Conservation (phyloP, 2,797 vertebrate genomes). For the Pterois miles region DNA sequence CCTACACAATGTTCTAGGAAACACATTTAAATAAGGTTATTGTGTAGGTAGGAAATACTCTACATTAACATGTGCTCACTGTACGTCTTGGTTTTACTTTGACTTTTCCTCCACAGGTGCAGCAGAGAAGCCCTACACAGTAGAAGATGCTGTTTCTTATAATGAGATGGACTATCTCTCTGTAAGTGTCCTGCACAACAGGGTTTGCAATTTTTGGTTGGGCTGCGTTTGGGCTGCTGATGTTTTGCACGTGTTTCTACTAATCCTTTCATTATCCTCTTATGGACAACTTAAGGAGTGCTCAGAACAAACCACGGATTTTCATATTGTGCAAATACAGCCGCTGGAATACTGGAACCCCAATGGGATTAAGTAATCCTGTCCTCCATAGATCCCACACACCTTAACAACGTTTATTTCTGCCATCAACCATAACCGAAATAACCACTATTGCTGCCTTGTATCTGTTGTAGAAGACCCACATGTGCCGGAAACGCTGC, state of each 20-base stretch:
- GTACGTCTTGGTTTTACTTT: neutral
- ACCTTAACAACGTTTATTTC: neutral
- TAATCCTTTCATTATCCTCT: neutral
- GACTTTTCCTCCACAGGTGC: conserved; percentile 84
- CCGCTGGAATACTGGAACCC: too few species aligned
- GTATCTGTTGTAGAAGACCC: too few species aligned
- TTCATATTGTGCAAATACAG: neutral
- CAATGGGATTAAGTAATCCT: too few species aligned
- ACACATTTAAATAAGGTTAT: neutral
- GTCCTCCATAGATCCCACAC: too few species aligned
- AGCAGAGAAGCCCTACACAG: conserved; percentile 96
- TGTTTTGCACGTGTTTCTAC: neutral
- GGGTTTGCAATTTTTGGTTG: too few species aligned
- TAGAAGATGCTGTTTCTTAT: conserved; percentile 95
- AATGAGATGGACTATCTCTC: conserved; percentile 97
- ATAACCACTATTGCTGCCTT: too few species aligned
- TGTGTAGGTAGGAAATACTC: neutral
- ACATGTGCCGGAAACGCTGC: too few species aligned
- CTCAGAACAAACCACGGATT: neutral
- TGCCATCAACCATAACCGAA: neutral
- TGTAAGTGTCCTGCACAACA: conserved; percentile 81
- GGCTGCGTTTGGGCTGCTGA: too few species aligned
- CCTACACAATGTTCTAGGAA: neutral
- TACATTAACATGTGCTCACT: neutral
- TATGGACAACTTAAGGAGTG: neutral